phyloP scores from a whole-genome alignment of 2,797 vertebrate genomes.

The Remorina albescens region DNA sequence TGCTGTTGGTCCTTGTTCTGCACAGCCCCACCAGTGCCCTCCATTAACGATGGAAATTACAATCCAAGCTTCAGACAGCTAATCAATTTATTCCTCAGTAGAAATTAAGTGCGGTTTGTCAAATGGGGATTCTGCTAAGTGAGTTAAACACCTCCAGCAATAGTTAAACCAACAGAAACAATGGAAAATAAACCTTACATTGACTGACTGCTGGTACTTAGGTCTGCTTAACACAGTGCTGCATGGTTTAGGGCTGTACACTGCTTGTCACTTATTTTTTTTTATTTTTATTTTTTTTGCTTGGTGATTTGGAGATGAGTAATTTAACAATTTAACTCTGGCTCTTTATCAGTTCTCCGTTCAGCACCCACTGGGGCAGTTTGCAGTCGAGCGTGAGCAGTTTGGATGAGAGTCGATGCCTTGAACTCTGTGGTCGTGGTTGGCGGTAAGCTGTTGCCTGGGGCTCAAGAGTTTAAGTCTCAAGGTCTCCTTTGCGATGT shows the following conservation, averaged over 20 bases:
- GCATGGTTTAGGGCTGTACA: neutral
- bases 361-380: no score
- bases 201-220: neutral
- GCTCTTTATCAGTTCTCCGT: neutral
- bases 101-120: conserved; percentile 30
- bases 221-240: neutral
- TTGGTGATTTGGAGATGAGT: neutral
- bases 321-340: neutral
- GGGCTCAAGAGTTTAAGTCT: neutral
- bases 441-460: neutral
- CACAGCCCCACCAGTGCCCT: neutral
- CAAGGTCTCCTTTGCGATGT: neutral
- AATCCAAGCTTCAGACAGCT: conserved; percentile 3
- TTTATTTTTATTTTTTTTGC: neutral
- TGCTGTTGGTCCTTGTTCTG: neutral
- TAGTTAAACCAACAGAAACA: conserved; percentile 11
- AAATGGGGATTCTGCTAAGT: conserved; percentile 14
- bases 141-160: conserved; percentile 24
- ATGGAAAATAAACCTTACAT: conserved; percentile 17
- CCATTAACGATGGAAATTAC: conserved; percentile 32
- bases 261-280: no score
- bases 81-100: conserved; percentile 31
- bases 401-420: neutral
- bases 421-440: neutral
- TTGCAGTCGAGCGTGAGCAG: no score